A percentile compares a stretch with the other conserved stretches of the same genome.
phyloP scores from a whole-genome alignment of 2,888 invertebrate species.

The Hydropsyche betteni region DNA sequence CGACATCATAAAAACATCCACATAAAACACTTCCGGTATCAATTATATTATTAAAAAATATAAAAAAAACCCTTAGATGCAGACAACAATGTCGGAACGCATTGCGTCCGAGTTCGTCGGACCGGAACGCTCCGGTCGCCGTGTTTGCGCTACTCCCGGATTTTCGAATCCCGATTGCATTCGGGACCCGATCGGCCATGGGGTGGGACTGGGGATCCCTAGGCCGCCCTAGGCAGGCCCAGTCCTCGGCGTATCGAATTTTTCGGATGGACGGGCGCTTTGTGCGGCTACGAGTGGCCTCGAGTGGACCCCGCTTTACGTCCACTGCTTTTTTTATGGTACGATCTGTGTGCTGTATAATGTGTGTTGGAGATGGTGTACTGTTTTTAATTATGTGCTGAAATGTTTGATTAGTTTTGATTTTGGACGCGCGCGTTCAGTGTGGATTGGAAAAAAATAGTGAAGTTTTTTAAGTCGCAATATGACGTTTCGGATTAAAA shows the following conservation, averaged over 20 bases:
- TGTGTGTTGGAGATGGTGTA: not conserved
- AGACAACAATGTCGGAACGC: no score
- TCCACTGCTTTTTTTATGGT: not conserved
- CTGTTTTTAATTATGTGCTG: no score
- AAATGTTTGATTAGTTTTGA: no score
- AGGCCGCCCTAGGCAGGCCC: not conserved
- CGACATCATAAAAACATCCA: no score
- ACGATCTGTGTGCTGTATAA: not conserved
- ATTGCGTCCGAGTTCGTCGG: not conserved
- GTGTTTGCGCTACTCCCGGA: constrained; percentile 13
- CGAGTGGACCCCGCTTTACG: not conserved
- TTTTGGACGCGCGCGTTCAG: no score
- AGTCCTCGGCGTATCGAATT: constrained; percentile 48
- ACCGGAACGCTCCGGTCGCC: not conserved
- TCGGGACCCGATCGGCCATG: not conserved
- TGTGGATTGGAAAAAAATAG: no score
- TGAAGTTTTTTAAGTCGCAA: no score
- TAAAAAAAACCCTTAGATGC: no score
- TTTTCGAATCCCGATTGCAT: not conserved
- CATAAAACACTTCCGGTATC: no score
- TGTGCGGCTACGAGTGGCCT: constrained; percentile 32
- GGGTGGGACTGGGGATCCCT: no score
- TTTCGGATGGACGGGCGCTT: constrained; percentile 51
- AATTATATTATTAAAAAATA: no score
- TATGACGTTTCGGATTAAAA: no score